Percentiles rank a stretch among this genome's conserved stretches.
These are phyloP conservation scores for Brachylomia viminalis DNA, from an alignment of 2,888 invertebrate genomes.

Conservation along the genomic window DNA sequence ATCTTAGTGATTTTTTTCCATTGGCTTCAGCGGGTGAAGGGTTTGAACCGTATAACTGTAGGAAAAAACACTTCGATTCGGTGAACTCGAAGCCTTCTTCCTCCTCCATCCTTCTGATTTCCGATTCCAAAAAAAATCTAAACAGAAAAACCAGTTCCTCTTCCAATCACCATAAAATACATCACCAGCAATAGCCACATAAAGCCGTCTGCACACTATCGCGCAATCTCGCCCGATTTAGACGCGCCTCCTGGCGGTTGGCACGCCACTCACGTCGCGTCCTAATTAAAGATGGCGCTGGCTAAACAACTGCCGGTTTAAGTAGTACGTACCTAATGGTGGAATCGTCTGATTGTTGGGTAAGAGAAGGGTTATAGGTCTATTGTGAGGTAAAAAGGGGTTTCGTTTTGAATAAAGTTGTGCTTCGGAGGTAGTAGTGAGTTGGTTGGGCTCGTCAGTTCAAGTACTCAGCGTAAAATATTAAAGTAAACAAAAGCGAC, in stretches of 20 bases:
- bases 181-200: slow-evolving; percentile 53
- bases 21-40: no score
- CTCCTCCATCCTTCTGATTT: not conserved
- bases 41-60: no score
- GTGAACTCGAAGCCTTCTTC: not conserved
- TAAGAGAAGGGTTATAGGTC: slow-evolving; percentile 21
- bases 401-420: slow-evolving; percentile 19
- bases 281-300: slow-evolving; percentile 59
- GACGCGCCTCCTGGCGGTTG: slow-evolving; percentile 52
- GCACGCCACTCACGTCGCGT: slow-evolving; percentile 57
- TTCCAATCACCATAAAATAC: slow-evolving; percentile 45
- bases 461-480: not conserved
- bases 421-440: not conserved
- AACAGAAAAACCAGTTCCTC: slow-evolving; percentile 21
- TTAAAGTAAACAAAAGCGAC: not conserved
- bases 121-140: slow-evolving; percentile 8
- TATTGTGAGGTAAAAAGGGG: slow-evolving; percentile 3
- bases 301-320: slow-evolving; percentile 58
- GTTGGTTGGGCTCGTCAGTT: not conserved
- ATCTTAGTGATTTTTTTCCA: no score
- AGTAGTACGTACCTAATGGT: slow-evolving; percentile 31
- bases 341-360: slow-evolving; percentile 41
- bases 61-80: no score
- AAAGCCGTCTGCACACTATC: slow-evolving; percentile 59
- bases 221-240: slow-evolving; percentile 57